phyloP scores from a whole-genome alignment of 2,888 invertebrate genomes.

The Amitus sp. region DNA sequence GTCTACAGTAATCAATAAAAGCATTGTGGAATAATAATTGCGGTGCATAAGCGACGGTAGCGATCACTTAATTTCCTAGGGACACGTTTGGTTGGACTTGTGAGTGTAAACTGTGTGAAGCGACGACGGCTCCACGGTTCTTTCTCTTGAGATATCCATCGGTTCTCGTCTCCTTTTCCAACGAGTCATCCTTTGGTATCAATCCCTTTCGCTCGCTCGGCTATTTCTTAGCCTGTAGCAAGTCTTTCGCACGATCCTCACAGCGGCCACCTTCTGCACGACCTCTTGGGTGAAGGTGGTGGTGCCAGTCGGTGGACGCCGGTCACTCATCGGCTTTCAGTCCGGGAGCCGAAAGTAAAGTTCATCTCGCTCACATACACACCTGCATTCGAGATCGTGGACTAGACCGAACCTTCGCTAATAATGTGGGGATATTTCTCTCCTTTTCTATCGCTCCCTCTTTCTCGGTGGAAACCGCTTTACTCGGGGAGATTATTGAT shows the following conservation, averaged over 20 bases:
- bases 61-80: slow-evolving; percentile 37
- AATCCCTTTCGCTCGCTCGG: slow-evolving; percentile 19
- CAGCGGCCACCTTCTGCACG: slow-evolving; percentile 61
- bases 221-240: slow-evolving; percentile 11
- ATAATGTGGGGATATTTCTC: too few species aligned
- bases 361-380: slow-evolving; percentile 41
- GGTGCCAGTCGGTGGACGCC: slow-evolving; percentile 55
- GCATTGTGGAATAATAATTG: neutral
- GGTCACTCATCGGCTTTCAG: slow-evolving; percentile 58
- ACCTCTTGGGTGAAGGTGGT: slow-evolving; percentile 52
- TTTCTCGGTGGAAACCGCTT: too few species aligned
- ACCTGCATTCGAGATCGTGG: neutral
- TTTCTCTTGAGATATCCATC: slow-evolving; percentile 38
- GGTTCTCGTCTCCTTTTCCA: slow-evolving; percentile 30
- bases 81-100: slow-evolving; percentile 23
- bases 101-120: slow-evolving; percentile 35
- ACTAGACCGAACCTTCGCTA: neutral
- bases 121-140: slow-evolving; percentile 37
- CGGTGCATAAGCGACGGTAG: slow-evolving; percentile 26
- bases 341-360: slow-evolving; percentile 53
- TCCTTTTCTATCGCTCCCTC: too few species aligned
- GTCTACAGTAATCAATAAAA: too few species aligned
- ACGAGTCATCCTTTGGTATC: slow-evolving; percentile 14
- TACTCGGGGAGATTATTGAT: too few species aligned
- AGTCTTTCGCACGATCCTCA: slow-evolving; percentile 61